Conservation (phyloP, 2,797 vertebrate genomes). For the Neosilurus mollespiculum region DNA sequence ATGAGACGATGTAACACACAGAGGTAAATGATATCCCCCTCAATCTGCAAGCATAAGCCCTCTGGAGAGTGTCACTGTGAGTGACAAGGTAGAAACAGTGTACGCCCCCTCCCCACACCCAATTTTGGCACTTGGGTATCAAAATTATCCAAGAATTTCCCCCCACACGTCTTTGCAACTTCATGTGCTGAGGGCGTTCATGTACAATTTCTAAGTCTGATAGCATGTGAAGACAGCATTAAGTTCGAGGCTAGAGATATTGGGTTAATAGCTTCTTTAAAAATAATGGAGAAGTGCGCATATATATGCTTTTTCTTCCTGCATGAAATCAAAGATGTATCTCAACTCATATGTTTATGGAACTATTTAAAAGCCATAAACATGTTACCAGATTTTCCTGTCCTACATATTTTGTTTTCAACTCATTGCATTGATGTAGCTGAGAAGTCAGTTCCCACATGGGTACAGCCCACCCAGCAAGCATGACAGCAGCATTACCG, state of each 20-base stretch:
- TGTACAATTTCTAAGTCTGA: too few species aligned
- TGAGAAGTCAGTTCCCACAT: background rate
- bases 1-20: background rate
- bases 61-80: background rate
- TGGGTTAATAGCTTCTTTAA: too few species aligned
- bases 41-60: background rate
- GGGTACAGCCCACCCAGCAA: background rate
- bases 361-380: too few species aligned
- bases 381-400: background rate
- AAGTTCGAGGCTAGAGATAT: background rate
- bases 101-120: background rate
- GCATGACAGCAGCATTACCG: background rate
- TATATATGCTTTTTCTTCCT: too few species aligned
- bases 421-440: background rate
- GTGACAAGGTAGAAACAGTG: background rate
- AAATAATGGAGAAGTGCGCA: too few species aligned
- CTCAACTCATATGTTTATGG: too few species aligned
- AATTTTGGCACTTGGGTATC: background rate
- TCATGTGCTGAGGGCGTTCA: too few species aligned
- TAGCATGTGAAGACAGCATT: too few species aligned
- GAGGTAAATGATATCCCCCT: background rate
- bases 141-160: too few species aligned
- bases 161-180: too few species aligned
- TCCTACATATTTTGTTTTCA: background rate
- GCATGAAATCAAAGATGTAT: too few species aligned